Base-by-base conservation (phyloP, 1,140 invertebrate species). In the Zaprionus gabonicus region DNA sequence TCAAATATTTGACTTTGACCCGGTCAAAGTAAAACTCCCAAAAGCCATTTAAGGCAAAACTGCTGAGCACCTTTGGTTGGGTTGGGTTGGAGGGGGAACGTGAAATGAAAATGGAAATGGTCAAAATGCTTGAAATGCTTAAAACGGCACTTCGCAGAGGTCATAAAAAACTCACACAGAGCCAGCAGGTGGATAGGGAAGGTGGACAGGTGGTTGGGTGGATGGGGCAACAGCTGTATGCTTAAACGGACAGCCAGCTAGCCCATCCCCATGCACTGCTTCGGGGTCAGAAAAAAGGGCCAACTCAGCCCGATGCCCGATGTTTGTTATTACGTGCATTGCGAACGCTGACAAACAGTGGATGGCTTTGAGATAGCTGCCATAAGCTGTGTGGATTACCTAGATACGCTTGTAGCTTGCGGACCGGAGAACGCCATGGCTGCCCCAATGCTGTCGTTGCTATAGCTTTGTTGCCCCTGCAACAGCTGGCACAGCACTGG, bases 1-100 rank as follows among this genome's bases (percentile, higher is more conserved):
- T 2, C 17, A 66, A 66, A 68, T 73, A 73, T 60, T 73, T 73
- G 56, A 60, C 64, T 68, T 68, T 68, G 56, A 60, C 65, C 34
- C 41, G 41, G 13, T 46, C 20, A 51, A 46, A 25, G 20, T 51
- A 5, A 25, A 51, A 51, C 6, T 25, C 46, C n/a, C 4, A 17
- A 7, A 46, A 46, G n/a, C 5, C 15, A 46, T 6, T 5, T 44
- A 44, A 17, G 12, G 20, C 17, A 23, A 51, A 51, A 25, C 10
- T 51, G 20, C 46, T 25, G 46, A 51, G 10, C 20, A 13, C 17
- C 17, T 49, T 17, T 20, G 23, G 23, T 23, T 23, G 23, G 23
- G 23, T 23, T 23, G 17, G 17, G 17, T 5, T 41, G 6, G n/a
- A 3, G 7, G 6, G 7, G 7, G n/a, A 17, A 13, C 2, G 36